These are phyloP conservation scores for Cephus sareptanus DNA, from an alignment of 2,888 invertebrate species.

Conservation along the genomic window DNA sequence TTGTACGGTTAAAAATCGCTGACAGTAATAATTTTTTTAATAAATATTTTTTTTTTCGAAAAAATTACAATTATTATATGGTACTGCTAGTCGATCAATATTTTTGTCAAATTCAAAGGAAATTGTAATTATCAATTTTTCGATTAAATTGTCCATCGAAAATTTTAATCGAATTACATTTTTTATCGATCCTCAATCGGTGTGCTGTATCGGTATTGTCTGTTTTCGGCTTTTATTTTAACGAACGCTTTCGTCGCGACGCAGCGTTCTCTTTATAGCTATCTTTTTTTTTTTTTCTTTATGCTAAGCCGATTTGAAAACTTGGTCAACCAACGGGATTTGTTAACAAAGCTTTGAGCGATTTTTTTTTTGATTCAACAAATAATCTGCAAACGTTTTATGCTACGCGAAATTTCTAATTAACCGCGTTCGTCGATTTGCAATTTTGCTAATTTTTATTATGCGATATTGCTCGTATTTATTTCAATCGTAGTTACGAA, in stretches of 20 bases:
- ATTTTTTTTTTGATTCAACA: too few species aligned
- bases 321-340: too few species aligned
- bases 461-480: neutral
- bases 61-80: neutral
- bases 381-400: too few species aligned
- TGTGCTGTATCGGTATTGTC: neutral
- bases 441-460: neutral
- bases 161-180: neutral
- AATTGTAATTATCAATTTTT: neutral
- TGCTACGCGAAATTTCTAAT: too few species aligned
- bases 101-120: neutral
- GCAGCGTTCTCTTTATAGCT: too few species aligned
- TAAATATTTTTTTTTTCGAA: neutral
- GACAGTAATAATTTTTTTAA: neutral
- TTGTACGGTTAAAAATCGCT: too few species aligned
- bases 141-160: neutral
- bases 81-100: neutral
- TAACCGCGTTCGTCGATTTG: too few species aligned
- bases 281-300: too few species aligned
- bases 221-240: neutral
- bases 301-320: too few species aligned
- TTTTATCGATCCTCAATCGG: neutral
- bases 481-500: neutral
- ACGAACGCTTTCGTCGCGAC: neutral
- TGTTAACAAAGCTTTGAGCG: too few species aligned